Percentiles rank a stretch among this genome's conserved stretches.
phyloP scores from a whole-genome alignment of 2,888 invertebrate species.

The Dioctria linearis region DNA sequence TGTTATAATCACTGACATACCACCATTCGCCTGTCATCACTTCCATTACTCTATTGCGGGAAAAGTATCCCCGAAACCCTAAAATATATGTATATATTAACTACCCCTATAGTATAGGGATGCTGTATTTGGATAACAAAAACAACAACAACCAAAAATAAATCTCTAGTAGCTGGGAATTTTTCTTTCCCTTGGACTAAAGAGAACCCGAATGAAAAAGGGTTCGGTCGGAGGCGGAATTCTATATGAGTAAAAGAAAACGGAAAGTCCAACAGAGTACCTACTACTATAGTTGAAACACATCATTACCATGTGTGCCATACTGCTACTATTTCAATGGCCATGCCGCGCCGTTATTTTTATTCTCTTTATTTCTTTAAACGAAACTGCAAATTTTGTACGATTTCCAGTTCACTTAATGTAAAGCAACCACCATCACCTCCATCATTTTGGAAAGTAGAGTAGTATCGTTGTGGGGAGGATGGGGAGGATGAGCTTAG shows the following conservation, averaged over 20 bases:
- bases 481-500: not conserved
- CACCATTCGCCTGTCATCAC: conserved; percentile 29
- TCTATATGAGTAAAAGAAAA: conserved; percentile 1
- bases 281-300: not conserved
- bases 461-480: not conserved
- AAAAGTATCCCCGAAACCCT: conserved; percentile 24
- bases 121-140: not conserved
- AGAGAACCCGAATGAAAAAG: not conserved
- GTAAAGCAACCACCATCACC: conserved; percentile 15
- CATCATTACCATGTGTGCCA: conserved; percentile 43
- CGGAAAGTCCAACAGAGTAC: conserved; percentile 9
- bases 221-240: not conserved
- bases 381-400: conserved; percentile 15
- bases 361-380: not conserved
- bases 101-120: too few species aligned
- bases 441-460: not conserved
- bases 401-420: conserved; percentile 21
- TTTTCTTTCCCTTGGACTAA: conserved; percentile 9
- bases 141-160: not conserved
- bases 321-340: not conserved
- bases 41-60: conserved; percentile 21
- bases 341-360: not conserved
- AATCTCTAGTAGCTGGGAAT: conserved; percentile 3
- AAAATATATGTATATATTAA: conserved; percentile 7
- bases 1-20: conserved; percentile 42